Percentiles rank a stretch among this genome's conserved stretches.
phyloP scores from a whole-genome alignment of 2,888 invertebrate genomes.

The Ephialtes manifestator region DNA sequence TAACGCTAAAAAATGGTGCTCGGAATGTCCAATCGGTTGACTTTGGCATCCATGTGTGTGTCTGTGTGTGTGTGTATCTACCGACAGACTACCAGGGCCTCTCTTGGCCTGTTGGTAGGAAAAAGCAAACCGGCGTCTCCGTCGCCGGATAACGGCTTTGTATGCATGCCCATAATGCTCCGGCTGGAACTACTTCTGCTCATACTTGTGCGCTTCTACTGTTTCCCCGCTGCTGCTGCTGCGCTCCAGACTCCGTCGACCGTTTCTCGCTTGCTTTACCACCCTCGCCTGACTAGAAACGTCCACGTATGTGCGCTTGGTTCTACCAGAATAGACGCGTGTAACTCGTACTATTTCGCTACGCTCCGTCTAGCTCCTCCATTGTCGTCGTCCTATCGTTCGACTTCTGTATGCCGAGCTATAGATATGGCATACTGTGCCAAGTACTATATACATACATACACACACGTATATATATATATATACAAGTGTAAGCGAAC shows the following conservation, averaged over 20 bases:
- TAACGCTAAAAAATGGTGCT: too few species aligned
- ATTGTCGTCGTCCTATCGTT: conserved; percentile 61
- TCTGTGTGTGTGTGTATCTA: too few species aligned
- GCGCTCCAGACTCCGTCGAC: conserved; percentile 48
- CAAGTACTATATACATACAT: neutral
- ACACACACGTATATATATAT: too few species aligned
- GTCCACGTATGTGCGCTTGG: conserved; percentile 17
- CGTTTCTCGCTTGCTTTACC: conserved; percentile 35
- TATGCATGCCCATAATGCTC: conserved; percentile 73
- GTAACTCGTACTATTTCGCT: conserved; percentile 63
- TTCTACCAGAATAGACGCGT: conserved; percentile 52
- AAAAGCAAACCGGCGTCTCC: conserved; percentile 74
- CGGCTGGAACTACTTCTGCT: conserved; percentile 56
- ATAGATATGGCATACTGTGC: conserved; percentile 25
- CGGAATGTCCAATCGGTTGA: too few species aligned
- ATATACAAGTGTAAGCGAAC: conserved; percentile 23
- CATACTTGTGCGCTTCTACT: conserved; percentile 58
- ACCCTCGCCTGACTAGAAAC: neutral
- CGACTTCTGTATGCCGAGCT: conserved; percentile 20
- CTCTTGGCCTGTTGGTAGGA: conserved; percentile 46
- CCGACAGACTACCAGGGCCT: conserved; percentile 34
- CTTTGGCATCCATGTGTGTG: too few species aligned
- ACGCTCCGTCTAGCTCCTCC: conserved; percentile 45
- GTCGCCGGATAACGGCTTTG: conserved; percentile 77
- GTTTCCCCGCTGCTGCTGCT: conserved; percentile 40